Evolutionary conservation across 2,797 vertebrate genomes (phyloP).

Genomic region (Enteromius thamalakanensis): DNA sequence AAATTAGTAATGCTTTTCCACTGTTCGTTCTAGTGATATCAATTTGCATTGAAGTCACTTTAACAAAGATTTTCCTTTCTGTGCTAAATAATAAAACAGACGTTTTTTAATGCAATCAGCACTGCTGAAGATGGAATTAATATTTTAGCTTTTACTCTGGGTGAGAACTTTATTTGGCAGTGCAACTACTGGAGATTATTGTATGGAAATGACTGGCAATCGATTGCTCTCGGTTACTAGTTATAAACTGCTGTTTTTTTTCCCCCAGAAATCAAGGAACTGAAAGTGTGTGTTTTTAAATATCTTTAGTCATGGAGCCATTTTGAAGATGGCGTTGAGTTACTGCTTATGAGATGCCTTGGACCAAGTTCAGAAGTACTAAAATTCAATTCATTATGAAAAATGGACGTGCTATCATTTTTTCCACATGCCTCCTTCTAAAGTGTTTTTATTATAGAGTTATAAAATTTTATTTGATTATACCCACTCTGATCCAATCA

Average conservation of each 20-base stretch:
- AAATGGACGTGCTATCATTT: conserved; percentile 85
- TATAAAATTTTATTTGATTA: conserved; percentile 88
- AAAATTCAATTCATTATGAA: conserved; percentile 86
- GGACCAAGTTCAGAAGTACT: conserved; percentile 84
- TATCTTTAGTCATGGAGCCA: conserved; percentile 73
- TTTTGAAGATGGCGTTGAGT: conserved; percentile 77
- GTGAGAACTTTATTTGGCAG: conserved; percentile 70
- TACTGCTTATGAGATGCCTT: conserved; percentile 77
- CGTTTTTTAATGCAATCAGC: conserved; percentile 83
- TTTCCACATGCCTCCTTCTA: conserved; percentile 75
- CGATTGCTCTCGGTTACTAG: conserved; percentile 62
- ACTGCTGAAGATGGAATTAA: conserved; percentile 74
- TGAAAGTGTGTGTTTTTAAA: conserved; percentile 49
- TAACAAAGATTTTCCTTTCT: conserved; percentile 85
- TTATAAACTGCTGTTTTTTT: conserved; percentile 65
- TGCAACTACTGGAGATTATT: conserved; percentile 64
- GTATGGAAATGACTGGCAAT: conserved; percentile 72
- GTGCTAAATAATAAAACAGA: conserved; percentile 84
- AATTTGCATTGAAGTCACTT: conserved; percentile 83
- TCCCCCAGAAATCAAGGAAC: conserved; percentile 31
- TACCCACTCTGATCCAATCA: conserved; percentile 85
- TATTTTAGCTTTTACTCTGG: conserved; percentile 76
- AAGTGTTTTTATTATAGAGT: conserved; percentile 80
- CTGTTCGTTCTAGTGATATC: conserved; percentile 77
- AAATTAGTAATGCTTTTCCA: conserved; percentile 80